Percentiles rank a stretch among this genome's conserved stretches.
Evolutionary conservation across 2,113 vertebrate species (phyloP).

Genomic region (Rallus limicola): DNA sequence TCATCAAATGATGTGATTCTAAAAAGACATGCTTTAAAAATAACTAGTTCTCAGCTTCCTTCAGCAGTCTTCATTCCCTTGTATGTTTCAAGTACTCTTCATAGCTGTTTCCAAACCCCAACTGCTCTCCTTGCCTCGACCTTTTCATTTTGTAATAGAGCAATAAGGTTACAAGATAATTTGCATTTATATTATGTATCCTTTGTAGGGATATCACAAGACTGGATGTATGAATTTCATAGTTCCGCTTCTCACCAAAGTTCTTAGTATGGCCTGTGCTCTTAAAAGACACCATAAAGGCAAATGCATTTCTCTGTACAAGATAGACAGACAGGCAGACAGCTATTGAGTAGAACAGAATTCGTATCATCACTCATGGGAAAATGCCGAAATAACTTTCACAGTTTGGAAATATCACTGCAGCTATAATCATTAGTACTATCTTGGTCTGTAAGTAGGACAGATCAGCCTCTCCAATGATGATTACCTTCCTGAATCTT

Average conservation of each 20-base stretch:
- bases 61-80: background rate
- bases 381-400: background rate
- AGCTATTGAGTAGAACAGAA: background rate
- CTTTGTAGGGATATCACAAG: background rate
- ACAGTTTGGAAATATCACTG: background rate
- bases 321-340: fast-evolving
- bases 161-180: background rate
- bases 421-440: background rate
- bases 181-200: conserved; percentile 34
- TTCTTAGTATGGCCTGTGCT: background rate
- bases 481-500: background rate
- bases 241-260: background rate
- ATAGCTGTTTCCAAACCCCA: background rate
- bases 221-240: background rate
- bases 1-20: background rate
- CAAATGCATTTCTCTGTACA: background rate
- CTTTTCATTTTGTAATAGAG: conserved; percentile 7
- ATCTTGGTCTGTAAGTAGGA: background rate
- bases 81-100: background rate
- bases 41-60: background rate
- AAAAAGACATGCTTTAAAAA: background rate
- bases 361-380: background rate
- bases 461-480: background rate
- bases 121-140: background rate
- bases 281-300: background rate